Evolutionary conservation across 2,797 vertebrate genomes (phyloP), one percentile per base, ranked within the genome.

Genomic region (Eleutherodactylus coqui): DNA sequence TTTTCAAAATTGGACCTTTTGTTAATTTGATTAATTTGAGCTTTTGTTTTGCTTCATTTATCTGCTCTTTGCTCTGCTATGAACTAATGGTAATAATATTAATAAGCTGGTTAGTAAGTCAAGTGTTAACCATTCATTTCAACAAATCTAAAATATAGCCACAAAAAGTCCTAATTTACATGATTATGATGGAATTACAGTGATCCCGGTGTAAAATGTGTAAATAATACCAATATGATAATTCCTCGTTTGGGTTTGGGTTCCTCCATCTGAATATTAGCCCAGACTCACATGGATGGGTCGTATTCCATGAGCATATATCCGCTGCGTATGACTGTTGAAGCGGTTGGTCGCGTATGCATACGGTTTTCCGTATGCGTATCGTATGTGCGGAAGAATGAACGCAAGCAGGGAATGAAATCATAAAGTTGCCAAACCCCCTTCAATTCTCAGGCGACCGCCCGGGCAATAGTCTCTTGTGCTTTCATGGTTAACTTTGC

Each of bases 11-110:
- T 38, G 16, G 19, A 72, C n/a, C 80, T 82, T 82, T 82, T 82
- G 80, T 82, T 82, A 82, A 41, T 73, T 82, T 82, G 80, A 82
- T 82, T 73, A 82, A 82, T 82, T 82, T 82, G 80, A 38, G 8
- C 49, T 73, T 82, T 73, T 82, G 80, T 82, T 82, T n/a, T 82
- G 34, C 80, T 21, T 58, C 67, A 55, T 82, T 82, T n/a, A 70
- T 53, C 80, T 10, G 72, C 49, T 27, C 58, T 24, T 47, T 13
- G 51, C 69, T 82, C 34, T 43, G n/a, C 34, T 72, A 55, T 72
- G 58, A 73, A 73, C 67, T 34, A 82, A 58, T 38, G 24, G 34
- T 70, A 72, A 82, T 82, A 38, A 73, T 72, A 14, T 24, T 51
- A 72, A 69, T 5, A 62, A 24, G 53, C 55, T 27, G 27, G 41